Conservation (phyloP, 2,113 vertebrate genomes). For the Dicrurus megarhynchus region DNA sequence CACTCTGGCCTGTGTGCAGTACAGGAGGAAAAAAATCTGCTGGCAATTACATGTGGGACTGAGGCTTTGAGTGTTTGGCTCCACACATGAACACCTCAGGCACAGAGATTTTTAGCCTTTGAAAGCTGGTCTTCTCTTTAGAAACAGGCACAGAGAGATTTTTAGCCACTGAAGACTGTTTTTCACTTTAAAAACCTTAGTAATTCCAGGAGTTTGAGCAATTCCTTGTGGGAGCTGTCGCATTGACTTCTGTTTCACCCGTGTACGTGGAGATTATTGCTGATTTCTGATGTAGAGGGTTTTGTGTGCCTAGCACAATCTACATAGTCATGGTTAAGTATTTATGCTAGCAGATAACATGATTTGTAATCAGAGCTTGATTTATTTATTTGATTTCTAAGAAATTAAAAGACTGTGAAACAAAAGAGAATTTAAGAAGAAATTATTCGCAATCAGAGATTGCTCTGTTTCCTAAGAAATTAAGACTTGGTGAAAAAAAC, state of each 20-base stretch:
- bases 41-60: background rate
- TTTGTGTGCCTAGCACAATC: background rate
- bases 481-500: background rate
- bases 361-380: background rate
- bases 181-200: background rate
- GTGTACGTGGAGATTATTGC: accelerated
- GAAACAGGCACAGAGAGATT: background rate
- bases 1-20: background rate
- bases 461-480: background rate
- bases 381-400: background rate
- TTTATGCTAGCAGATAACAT: background rate
- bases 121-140: background rate
- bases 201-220: background rate
- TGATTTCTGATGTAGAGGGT: background rate
- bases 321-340: background rate
- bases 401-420: background rate
- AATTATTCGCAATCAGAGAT: background rate
- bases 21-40: background rate
- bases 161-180: background rate
- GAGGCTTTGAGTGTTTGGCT: background rate
- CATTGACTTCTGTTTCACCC: background rate
- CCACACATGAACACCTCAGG: background rate
- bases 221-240: background rate
- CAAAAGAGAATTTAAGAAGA: background rate
- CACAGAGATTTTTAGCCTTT: background rate